Evolutionary conservation across 2,888 invertebrate species (phyloP).

Genomic region (Thymelicus sylvestris): DNA sequence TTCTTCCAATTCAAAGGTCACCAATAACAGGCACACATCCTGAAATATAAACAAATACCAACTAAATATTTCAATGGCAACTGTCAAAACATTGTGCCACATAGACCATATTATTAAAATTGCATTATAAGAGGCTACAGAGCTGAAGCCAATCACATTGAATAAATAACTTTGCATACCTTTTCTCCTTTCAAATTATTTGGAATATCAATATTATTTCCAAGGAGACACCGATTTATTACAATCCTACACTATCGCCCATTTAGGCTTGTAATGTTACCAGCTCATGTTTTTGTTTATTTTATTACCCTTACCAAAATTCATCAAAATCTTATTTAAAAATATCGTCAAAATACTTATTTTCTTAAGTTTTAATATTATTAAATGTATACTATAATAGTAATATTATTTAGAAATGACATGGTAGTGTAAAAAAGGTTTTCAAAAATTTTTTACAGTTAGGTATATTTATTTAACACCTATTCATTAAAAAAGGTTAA

Average conservation of each 20-base stretch:
- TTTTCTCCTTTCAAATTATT: slow-evolving; percentile 50
- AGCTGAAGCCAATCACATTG: background rate
- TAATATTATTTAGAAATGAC: too few relatives aligned
- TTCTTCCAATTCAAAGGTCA: slow-evolving; percentile 21
- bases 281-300: slow-evolving; percentile 36
- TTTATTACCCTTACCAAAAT: slow-evolving; percentile 4
- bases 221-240: slow-evolving; percentile 82
- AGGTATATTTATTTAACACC: too few relatives aligned
- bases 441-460: too few relatives aligned
- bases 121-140: background rate
- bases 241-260: slow-evolving; percentile 69
- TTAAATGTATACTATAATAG: too few relatives aligned
- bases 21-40: slow-evolving; percentile 54
- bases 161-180: slow-evolving; percentile 48
- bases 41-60: slow-evolving; percentile 81
- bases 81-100: slow-evolving; percentile 82
- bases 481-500: too few relatives aligned
- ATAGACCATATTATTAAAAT: slow-evolving; percentile 56
- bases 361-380: too few relatives aligned
- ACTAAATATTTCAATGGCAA: slow-evolving; percentile 65
- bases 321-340: background rate
- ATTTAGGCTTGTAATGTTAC: slow-evolving; percentile 59
- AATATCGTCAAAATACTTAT: too few relatives aligned
- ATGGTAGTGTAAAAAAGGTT: too few relatives aligned
- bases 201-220: slow-evolving; percentile 80